Evolutionary conservation across 1,140 invertebrate genomes (phyloP), one percentile per base, ranked within the genome.

Genomic region (Coenobita brevimanus): DNA sequence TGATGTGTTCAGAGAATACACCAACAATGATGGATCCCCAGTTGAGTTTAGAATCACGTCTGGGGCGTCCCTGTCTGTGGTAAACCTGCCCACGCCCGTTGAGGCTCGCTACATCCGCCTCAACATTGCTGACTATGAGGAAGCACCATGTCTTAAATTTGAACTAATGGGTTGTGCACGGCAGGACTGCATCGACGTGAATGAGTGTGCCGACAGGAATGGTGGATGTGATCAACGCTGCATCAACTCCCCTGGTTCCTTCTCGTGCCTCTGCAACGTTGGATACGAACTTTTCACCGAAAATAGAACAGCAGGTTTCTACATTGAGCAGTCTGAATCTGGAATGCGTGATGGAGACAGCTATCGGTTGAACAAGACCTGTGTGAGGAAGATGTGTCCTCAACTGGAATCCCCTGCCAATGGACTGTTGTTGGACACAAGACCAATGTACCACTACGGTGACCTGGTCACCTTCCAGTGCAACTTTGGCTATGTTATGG

Each of bases 151-250:
- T 91, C 93, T 98, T 80, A 96, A 97, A 92, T 92, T 99, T 54
- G 98, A 99, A 94, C 94, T 98, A 24, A 97, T 98, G 96, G 98
- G 97, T 8, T 99, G 97, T 92, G 96, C 96, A 0, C 94, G 97
- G 89, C 94, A 98, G 89, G 97, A 98, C 91, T 99, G 98, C 92
- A 94, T 94, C 13, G 98, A 99, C 92, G 95, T 98, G 43, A 98
- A 99, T 91, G 98, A 99, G 92, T 99, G 98, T 92, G 94, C 94
- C 73, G 94, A 94, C 27, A 95, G 96, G 87, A 99, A 99, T 92
- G 98, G 98, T 10, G 97, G 97, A 27, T 99, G 98, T 92, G 96
- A 98, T 91, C 97, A 98, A 91, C 97, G 97, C 93, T 98, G 97
- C 93, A 94, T 97, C 64, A 98, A 98, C 91, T 95, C 94, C 89